These are phyloP conservation scores for Apis cerana DNA, from an alignment of 1,140 invertebrate genomes.

Conservation along the genomic window DNA sequence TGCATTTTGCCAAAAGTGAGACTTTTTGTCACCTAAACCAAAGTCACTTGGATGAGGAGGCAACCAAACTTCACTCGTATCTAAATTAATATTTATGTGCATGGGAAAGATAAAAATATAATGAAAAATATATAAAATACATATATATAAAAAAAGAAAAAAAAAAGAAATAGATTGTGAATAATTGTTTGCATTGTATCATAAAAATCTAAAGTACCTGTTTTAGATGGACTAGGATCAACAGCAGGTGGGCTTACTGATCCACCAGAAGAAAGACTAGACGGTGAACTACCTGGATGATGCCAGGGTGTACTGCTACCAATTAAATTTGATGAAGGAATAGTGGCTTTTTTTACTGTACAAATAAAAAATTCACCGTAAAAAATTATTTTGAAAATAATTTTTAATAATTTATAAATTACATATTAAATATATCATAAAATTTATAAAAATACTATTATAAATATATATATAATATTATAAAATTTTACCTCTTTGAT, in stretches of 20 bases:
- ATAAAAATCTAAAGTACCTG: conserved; percentile 66
- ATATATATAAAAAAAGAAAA: background rate
- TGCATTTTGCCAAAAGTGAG: conserved; percentile 86
- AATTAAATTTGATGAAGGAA: conserved; percentile 80
- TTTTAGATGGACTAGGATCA: conserved; percentile 80
- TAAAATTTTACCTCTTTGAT: conserved; percentile 86
- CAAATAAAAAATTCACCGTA: background rate
- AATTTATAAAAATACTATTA: conserved; percentile 25
- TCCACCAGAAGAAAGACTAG: conserved; percentile 84
- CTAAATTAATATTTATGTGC: conserved; percentile 61
- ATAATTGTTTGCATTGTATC: background rate
- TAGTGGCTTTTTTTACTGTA: conserved; percentile 84
- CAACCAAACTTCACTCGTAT: conserved; percentile 81
- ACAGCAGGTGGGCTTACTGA: conserved; percentile 79
- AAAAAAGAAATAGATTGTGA: background rate
- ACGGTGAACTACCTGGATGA: conserved; percentile 82
- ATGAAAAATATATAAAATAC: too few relatives aligned
- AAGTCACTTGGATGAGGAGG: conserved; percentile 79
- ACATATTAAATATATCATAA: background rate
- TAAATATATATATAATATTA: background rate
- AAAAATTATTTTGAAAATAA: background rate
- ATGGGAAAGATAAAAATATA: conserved; percentile 3
- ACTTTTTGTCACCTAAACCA: conserved; percentile 83
- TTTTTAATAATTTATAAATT: too few relatives aligned
- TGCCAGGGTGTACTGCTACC: conserved; percentile 74